These are phyloP conservation scores for Drosophila silvestris DNA, from an alignment of 2,888 invertebrate genomes.

Conservation along the genomic window DNA sequence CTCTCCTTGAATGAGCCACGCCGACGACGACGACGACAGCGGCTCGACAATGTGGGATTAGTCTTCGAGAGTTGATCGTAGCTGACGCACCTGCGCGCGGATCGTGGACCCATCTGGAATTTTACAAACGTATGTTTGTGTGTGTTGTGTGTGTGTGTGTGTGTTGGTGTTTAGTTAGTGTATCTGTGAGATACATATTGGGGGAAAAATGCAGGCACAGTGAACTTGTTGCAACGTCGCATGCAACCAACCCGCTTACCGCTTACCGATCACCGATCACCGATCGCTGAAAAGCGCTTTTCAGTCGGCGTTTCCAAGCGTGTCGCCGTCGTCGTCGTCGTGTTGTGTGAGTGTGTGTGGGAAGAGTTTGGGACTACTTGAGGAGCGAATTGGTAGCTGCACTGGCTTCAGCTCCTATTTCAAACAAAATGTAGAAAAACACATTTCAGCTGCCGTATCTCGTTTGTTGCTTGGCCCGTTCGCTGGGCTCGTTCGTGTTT, in stretches of 20 bases:
- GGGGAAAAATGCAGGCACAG: slow-evolving; percentile 61
- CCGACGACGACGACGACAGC: slow-evolving; percentile 51
- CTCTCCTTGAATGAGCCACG: slow-evolving; percentile 67
- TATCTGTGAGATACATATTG: slow-evolving; percentile 38
- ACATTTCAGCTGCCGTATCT: slow-evolving; percentile 84
- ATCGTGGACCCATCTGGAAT: slow-evolving; percentile 58
- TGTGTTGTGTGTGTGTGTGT: slow-evolving; percentile 21
- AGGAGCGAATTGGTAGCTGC: slow-evolving; percentile 86
- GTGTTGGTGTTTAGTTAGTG: slow-evolving; percentile 37
- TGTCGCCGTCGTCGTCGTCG: slow-evolving; percentile 37
- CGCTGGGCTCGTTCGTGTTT: slow-evolving; percentile 40
- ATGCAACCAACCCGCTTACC: slow-evolving; percentile 26
- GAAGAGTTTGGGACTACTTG: slow-evolving; percentile 86
- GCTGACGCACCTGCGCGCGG: slow-evolving; percentile 84
- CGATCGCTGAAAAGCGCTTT: slow-evolving; percentile 70
- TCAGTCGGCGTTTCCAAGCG: slow-evolving; percentile 58
- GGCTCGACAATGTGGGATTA: slow-evolving; percentile 75
- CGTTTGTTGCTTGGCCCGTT: slow-evolving; percentile 50
- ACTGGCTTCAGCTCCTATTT: slow-evolving; percentile 86
- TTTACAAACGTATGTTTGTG: slow-evolving; percentile 55
- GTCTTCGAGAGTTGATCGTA: slow-evolving; percentile 85
- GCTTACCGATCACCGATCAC: slow-evolving; percentile 11
- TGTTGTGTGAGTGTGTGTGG: slow-evolving; percentile 79
- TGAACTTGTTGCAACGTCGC: slow-evolving; percentile 78
- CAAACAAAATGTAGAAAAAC: slow-evolving; percentile 85